phyloP scores from a whole-genome alignment of 2,113 vertebrate genomes.

The Poecile atricapillus region DNA sequence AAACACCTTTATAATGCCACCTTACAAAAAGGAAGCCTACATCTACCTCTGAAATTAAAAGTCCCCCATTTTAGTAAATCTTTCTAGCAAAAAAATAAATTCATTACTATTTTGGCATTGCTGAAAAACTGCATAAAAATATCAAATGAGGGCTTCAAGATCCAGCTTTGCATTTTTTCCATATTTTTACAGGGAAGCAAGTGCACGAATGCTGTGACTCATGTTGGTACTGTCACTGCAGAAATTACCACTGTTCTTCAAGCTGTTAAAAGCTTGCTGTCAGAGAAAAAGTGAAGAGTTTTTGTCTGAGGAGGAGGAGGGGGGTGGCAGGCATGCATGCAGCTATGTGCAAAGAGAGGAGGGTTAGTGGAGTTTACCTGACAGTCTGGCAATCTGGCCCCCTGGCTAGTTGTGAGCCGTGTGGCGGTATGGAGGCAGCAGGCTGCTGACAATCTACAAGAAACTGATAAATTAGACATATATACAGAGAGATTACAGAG shows the following conservation, averaged over 20 bases:
- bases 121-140: neutral
- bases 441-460: slow-evolving; percentile 99
- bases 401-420: slow-evolving; percentile 92
- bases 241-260: neutral
- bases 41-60: neutral
- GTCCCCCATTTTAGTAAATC: neutral
- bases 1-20: neutral
- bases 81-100: neutral
- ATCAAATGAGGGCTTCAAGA: neutral
- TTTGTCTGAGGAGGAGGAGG: neutral
- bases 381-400: slow-evolving; percentile 81
- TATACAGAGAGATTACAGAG: slow-evolving; percentile 89
- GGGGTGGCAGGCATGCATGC: slow-evolving; percentile 42
- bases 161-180: neutral
- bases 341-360: slow-evolving; percentile 27
- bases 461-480: slow-evolving; percentile 99
- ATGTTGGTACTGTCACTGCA: neutral
- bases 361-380: slow-evolving; percentile 85
- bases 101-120: neutral
- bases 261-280: neutral
- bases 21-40: neutral
- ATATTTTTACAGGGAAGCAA: neutral
- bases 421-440: slow-evolving; percentile 96
- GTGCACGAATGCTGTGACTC: neutral
- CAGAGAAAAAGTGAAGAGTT: neutral